These are phyloP conservation scores for Gila orcuttii DNA, from an alignment of 2,113 vertebrate genomes.

Conservation along the genomic window DNA sequence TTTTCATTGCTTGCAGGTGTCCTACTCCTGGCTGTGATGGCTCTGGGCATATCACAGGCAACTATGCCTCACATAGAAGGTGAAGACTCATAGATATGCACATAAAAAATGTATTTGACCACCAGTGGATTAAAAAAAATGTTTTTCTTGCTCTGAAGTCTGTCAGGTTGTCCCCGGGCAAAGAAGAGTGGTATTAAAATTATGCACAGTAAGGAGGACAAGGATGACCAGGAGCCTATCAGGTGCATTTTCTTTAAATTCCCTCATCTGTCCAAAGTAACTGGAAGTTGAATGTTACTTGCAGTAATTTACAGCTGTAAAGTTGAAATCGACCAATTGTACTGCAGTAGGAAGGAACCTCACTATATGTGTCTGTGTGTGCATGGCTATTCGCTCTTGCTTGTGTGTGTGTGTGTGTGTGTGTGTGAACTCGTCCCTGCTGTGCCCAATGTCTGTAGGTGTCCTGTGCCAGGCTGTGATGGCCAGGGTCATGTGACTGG, in stretches of 20 bases:
- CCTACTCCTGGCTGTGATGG: conserved; percentile 97
- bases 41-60: conserved; percentile 97
- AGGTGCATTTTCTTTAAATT: conserved; percentile 76
- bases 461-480: conserved; percentile 95
- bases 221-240: conserved; percentile 97
- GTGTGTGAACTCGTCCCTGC: background rate
- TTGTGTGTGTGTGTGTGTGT: background rate
- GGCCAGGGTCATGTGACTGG: conserved; percentile 98
- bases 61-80: conserved; percentile 98
- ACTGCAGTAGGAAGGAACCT: background rate
- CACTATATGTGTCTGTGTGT: background rate
- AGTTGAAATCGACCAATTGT: background rate
- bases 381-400: background rate
- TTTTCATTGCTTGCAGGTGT: conserved; percentile 78
- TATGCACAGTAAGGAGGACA: conserved; percentile 97
- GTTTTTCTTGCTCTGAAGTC: conserved; percentile 70
- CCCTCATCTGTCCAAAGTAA: conserved; percentile 12
- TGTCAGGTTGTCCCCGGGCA: conserved; percentile 95
- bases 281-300: background rate
- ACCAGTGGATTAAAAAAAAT: background rate
- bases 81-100: conserved; percentile 60
- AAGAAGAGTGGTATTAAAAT: conserved; percentile 97
- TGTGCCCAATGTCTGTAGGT: conserved; percentile 75
- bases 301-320: background rate
- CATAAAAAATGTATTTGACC: conserved; percentile 27